phyloP scores from a whole-genome alignment of 2,888 invertebrate genomes.

The Cheilosia scutellata region DNA sequence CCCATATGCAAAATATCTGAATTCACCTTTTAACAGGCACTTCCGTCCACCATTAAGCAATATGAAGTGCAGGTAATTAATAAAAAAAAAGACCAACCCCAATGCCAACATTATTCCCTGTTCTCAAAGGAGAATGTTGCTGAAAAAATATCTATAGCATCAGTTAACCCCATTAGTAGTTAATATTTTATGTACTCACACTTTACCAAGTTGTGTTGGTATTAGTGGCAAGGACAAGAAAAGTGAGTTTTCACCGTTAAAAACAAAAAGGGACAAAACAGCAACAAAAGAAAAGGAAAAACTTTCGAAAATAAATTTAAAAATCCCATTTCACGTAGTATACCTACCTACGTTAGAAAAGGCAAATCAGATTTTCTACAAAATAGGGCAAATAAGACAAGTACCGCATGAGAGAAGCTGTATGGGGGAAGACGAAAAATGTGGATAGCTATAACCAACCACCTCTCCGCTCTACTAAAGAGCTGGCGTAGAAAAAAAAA shows the following conservation, averaged over 20 bases:
- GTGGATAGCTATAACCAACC: slow-evolving; percentile 51
- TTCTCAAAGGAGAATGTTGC: slow-evolving; percentile 48
- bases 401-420: slow-evolving; percentile 4
- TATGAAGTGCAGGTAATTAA: slow-evolving; percentile 55
- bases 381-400: slow-evolving; percentile 41
- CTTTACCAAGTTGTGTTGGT: slow-evolving; percentile 38
- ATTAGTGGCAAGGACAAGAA: slow-evolving; percentile 68
- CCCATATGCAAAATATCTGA: slow-evolving; percentile 51
- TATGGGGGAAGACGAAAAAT: slow-evolving; percentile 16
- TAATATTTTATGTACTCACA: slow-evolving; percentile 73
- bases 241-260: slow-evolving; percentile 22
- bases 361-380: slow-evolving; percentile 45
- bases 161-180: slow-evolving; percentile 73
- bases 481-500: slow-evolving; percentile 5
- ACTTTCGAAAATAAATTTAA: slow-evolving; percentile 62
- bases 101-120: neutral
- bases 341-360: slow-evolving; percentile 19
- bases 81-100: slow-evolving; percentile 10
- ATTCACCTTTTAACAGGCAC: slow-evolving; percentile 60
- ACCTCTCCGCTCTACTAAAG: slow-evolving; percentile 10
- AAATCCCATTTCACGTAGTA: slow-evolving; percentile 54
- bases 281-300: slow-evolving; percentile 25
- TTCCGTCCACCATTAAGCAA: slow-evolving; percentile 74
- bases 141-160: slow-evolving; percentile 70
- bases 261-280: slow-evolving; percentile 39